Base-by-base conservation (phyloP, 2,888 invertebrate genomes). In the Drosophila limbata region DNA sequence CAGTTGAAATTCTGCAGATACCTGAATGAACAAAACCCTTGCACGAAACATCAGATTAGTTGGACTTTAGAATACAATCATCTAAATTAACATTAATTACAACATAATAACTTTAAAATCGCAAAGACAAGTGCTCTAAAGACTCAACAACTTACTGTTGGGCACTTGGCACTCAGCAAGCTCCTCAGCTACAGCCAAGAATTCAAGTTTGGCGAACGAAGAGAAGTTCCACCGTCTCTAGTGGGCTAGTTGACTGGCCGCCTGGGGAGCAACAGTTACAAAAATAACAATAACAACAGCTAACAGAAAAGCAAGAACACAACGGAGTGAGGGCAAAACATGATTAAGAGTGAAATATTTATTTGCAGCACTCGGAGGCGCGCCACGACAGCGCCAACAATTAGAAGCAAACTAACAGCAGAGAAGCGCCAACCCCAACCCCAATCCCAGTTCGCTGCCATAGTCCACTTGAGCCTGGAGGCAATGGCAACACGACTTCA, bases 261-360 rank as follows among this genome's bases (percentile, higher is more conserved):
- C 77, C 84, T 71, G 75, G 69, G 69, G 78, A 64, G 72, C 72
- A 69, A 65, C 57, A 69, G 15, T 52, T 55, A 51, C 60, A 64
- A 44, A 53, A 28, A 28, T 25, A 57, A 25, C 33, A 61, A 69
- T 42, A 75, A 25, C 35, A 67, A 31, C 25, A 50, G 44, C 21
- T 51, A 60, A 17, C 45, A 53, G 44, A 64, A 50, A 57, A 63
- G 63, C 50, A 69, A 70, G 70, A 67, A 44, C 66, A 71, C 63
- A 74, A 88, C 55, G 53, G 64, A 69, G 69, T 53, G 61, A 81
- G 70, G 63, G 79, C 79, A 85, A 89, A 88, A 88, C 84, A 80
- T 86, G 82, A 86, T 88, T 83, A 84, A 84, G 77, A 84, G 81
- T 86, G 79, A 89, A 88, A 87, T 88, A 83, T 89, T 86, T 88